These are phyloP conservation scores for Tauraco hartlaubi DNA, from an alignment of 2,797 vertebrate genomes.

Conservation along the genomic window DNA sequence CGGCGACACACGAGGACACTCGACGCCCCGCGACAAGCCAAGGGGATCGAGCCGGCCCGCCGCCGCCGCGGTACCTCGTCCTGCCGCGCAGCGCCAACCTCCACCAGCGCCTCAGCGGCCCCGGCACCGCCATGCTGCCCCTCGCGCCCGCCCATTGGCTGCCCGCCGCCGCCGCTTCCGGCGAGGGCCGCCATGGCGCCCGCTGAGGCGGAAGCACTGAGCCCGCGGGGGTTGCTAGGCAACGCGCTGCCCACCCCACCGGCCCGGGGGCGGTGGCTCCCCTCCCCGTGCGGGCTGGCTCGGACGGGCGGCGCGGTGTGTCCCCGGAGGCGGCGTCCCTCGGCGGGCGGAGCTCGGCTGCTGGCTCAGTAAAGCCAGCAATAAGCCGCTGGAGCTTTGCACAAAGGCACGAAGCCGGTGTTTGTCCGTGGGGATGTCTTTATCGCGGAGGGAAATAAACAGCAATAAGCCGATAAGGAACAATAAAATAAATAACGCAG, in stretches of 20 bases:
- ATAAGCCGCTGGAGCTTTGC: too few relatives aligned
- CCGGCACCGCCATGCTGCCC: neutral
- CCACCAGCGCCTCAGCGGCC: neutral
- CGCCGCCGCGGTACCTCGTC: neutral
- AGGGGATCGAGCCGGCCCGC: too few relatives aligned
- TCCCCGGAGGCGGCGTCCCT: fast-evolving
- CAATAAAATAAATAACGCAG: neutral
- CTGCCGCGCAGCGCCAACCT: neutral
- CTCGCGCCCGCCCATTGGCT: too few relatives aligned
- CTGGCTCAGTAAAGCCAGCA: fast-evolving
- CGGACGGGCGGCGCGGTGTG: too few relatives aligned
- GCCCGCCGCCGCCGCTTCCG: neutral
- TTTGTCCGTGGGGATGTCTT: neutral
- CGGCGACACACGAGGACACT: neutral
- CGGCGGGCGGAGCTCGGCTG: fast-evolving
- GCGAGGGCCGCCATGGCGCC: neutral
- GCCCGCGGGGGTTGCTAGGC: neutral
- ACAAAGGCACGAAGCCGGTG: fast-evolving
- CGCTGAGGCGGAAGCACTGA: neutral
- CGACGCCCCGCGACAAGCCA: fast-evolving
- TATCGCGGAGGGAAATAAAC: neutral
- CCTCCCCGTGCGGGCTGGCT: neutral
- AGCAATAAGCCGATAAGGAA: neutral
- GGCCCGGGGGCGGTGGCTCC: too few relatives aligned
- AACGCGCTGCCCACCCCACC: neutral